phyloP scores from a whole-genome alignment of 64 coral and sea anemone genomes.

The Astreopora myriophthalma region DNA sequence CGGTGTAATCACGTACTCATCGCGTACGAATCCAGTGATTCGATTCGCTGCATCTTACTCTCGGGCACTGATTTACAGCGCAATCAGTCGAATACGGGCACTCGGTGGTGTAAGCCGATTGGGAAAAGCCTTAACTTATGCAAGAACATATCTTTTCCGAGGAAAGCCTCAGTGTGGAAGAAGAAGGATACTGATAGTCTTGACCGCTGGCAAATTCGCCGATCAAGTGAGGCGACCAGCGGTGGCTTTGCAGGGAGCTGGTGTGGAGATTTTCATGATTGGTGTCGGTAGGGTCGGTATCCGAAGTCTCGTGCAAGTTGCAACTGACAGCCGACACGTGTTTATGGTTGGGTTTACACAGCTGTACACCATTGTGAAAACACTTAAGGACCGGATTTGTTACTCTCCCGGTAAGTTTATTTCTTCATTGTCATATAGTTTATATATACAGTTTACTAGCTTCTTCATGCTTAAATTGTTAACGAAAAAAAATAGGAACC shows the following conservation, averaged over 20 bases:
- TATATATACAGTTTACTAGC: background rate
- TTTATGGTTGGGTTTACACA: background rate
- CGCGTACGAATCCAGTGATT: background rate
- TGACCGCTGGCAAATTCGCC: background rate
- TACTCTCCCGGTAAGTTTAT: conserved; percentile 40
- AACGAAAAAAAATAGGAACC: no score
- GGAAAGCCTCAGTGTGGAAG: conserved; percentile 46
- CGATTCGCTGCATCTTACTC: background rate
- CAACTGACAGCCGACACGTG: conserved; percentile 30
- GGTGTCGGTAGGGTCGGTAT: background rate
- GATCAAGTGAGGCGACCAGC: conserved; percentile 30
- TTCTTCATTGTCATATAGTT: background rate
- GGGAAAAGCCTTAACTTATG: conserved; percentile 2
- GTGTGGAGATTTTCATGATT: conserved; percentile 42
- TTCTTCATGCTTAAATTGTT: no score
- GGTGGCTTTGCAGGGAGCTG: background rate
- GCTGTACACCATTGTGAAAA: background rate
- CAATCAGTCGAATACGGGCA: background rate
- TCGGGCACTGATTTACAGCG: background rate
- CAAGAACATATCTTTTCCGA: conserved; percentile 4
- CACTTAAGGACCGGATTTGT: conserved; percentile 29
- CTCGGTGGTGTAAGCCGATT: background rate
- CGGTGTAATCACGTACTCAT: background rate
- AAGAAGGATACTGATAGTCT: background rate
- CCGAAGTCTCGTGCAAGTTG: background rate